Conservation (phyloP, 1,140 invertebrate genomes). For the Aculops lycopersici region DNA sequence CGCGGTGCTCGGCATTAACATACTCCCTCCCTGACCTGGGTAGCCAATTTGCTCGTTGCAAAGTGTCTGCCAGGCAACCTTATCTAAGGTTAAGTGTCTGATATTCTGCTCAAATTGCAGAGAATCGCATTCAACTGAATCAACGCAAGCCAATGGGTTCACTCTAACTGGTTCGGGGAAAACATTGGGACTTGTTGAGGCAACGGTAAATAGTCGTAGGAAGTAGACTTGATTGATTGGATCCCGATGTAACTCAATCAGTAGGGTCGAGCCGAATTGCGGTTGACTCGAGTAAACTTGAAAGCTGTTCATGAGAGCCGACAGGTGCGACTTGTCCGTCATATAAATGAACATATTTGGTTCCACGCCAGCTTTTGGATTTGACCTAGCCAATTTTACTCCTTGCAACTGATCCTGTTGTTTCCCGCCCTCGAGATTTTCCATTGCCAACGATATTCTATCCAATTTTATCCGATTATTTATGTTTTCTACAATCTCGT, state of each 20-base stretch:
- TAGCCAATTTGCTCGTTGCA: too few relatives aligned
- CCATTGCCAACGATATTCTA: too few relatives aligned
- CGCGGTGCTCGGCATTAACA: too few relatives aligned
- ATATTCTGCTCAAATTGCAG: not conserved
- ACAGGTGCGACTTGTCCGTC: constrained; percentile 1
- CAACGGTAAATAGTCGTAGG: not conserved
- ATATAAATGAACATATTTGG: constrained; percentile 2
- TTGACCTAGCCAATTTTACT: not conserved
- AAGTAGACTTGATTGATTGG: not conserved
- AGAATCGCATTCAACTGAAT: not conserved
- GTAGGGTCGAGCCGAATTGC: constrained; percentile 1
- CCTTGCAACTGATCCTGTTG: too few relatives aligned
- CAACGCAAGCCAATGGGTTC: not conserved
- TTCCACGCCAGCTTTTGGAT: not conserved
- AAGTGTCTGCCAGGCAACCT: not conserved
- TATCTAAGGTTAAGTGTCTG: not conserved
- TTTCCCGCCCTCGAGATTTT: too few relatives aligned
- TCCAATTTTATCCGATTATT: too few relatives aligned
- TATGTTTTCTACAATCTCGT: constrained; percentile 3
- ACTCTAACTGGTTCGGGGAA: not conserved
- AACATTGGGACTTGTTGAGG: not conserved
- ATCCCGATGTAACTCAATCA: constrained; percentile 3
- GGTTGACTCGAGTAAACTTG: not conserved
- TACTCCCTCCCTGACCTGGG: too few relatives aligned
- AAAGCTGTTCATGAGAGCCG: not conserved